Evolutionary conservation across 2,797 vertebrate genomes (phyloP).

Genomic region (Liasis olivaceus): DNA sequence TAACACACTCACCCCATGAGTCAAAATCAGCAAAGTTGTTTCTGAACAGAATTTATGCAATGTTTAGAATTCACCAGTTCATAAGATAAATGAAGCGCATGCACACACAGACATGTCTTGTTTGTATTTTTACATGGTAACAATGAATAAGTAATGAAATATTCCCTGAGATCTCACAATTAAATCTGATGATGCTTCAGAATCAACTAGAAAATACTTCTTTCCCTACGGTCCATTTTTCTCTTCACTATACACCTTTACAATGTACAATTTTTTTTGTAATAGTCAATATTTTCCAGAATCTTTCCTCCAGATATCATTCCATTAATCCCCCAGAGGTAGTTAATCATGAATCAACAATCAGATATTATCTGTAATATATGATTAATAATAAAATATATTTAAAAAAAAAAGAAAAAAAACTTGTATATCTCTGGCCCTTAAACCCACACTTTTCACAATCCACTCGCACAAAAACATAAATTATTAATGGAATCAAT

Average conservation of each 20-base stretch:
- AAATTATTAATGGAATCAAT: not conserved
- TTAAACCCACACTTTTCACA: not conserved
- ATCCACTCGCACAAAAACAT: not conserved
- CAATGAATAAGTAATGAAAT: slow-evolving; percentile 12
- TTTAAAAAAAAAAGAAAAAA: not conserved
- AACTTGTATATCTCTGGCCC: not conserved
- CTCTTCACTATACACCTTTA: not conserved
- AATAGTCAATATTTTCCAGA: not conserved
- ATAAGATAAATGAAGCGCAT: not conserved
- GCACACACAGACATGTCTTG: not conserved
- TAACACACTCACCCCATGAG: not conserved
- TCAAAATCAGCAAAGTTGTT: slow-evolving; percentile 18
- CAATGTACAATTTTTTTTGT: not conserved
- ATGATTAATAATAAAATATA: not conserved
- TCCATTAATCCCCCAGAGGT: not conserved
- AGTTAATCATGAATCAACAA: not conserved
- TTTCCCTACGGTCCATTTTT: not conserved
- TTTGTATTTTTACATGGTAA: not conserved
- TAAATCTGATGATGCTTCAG: not conserved
- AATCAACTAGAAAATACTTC: not conserved
- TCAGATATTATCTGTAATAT: not conserved
- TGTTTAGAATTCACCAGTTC: slow-evolving; percentile 10
- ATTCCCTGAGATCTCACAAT: not conserved
- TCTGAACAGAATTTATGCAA: not conserved
- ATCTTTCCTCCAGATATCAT: not conserved